Evolutionary conservation across 2,113 vertebrate genomes (phyloP), one percentile per base, ranked within the genome.

Genomic region (Tragulus kanchil): DNA sequence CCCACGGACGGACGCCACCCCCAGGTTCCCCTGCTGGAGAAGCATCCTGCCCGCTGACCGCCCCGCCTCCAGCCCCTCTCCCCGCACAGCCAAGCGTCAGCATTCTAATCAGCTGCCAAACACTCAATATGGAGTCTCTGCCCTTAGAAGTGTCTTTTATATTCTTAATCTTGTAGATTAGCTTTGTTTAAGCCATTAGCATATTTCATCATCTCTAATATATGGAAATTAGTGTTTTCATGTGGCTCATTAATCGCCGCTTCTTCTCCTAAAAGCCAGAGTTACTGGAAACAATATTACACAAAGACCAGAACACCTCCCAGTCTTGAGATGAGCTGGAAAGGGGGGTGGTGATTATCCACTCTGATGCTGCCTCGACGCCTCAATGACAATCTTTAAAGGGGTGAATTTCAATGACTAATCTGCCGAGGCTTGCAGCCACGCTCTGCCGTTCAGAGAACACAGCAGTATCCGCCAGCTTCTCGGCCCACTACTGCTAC

Each of bases 141-240:
- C 85, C 65, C 78, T 93, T 62, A 79, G 90, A 73, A 58, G 45
- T 4, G 28, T 25, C 91, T 75, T 85, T 75, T 31, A 11, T 28
- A n/a, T 1, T 82, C 75, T 85, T 77, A 67, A 95, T 85, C 94
- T 95, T 97, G 28, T 28, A 79, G 65, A 93, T 89, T 62, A 91
- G 90, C 69, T 93, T 90, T 89, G 87, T 82, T 67, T 92, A 93
- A 94, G 25, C 11, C 52, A 96, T 94, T 95, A 97, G 36, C 94
- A 97, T 98, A 98, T 93, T 87, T 97, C 96, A 97, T 98, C 95
- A 95, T 88, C 90, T 97, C 97, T 97, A 98, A 98, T 97, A 86
- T 92, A 97, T 88, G 96, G 93, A 98, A 98, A 98, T 98, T 90
- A 97, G 94, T 89, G 87, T 97, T 98, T 98, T 97, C 2, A 3